These are phyloP conservation scores for Corella eumyota DNA, from an alignment of 23 tunicate genomes.

Conservation along the genomic window DNA sequence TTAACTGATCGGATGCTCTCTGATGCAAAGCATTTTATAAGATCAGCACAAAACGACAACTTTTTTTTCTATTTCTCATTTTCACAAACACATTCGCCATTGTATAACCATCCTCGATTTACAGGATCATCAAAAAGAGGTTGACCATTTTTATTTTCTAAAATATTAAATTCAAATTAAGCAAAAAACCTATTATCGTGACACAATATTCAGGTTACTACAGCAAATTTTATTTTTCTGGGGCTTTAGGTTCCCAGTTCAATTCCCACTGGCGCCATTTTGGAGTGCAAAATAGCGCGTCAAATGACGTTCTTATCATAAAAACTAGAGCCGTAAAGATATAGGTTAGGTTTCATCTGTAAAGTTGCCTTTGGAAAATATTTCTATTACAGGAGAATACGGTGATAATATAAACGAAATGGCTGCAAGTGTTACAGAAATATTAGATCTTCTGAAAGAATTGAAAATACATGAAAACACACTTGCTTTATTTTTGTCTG, in stretches of 20 bases:
- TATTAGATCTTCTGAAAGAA: slow-evolving; percentile 9
- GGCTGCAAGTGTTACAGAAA: slow-evolving; percentile 4
- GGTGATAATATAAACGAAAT: slow-evolving; percentile 5
- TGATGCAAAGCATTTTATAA: slow-evolving; percentile 18
- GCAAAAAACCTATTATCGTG: no score
- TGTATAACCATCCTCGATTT: slow-evolving; percentile 6
- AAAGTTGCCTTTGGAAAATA: not conserved
- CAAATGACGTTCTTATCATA: no score
- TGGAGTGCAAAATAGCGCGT: no score
- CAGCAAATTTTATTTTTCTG: no score
- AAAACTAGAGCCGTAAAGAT: no score
- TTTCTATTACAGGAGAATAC: not conserved
- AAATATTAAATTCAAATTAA: no score
- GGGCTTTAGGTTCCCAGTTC: no score
- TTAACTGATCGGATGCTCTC: slow-evolving; percentile 1
- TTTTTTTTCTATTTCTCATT: slow-evolving; percentile 11
- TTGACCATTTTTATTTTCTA: not conserved
- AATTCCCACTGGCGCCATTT: no score
- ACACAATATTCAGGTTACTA: no score
- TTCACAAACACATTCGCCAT: slow-evolving; percentile 12
- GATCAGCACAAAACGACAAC: not conserved
- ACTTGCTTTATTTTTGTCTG: slow-evolving; percentile 15
- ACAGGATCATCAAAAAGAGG: not conserved
- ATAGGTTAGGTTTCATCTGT: no score
- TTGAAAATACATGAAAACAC: slow-evolving; percentile 1